phyloP scores from a whole-genome alignment of 2,888 invertebrate species.

The Linyphia triangularis region DNA sequence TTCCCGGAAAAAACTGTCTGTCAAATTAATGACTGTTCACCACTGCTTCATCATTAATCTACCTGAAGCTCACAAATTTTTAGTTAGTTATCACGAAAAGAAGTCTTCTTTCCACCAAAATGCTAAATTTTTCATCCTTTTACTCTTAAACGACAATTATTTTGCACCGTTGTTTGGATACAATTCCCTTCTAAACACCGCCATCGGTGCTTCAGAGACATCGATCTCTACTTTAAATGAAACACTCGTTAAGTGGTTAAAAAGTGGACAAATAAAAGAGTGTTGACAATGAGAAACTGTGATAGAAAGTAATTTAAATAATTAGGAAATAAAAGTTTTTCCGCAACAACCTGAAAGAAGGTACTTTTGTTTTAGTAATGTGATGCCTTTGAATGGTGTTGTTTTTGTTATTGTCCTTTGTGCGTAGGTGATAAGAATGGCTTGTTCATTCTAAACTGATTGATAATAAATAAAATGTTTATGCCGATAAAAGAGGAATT shows the following conservation, averaged over 20 bases:
- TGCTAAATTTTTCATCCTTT: neutral
- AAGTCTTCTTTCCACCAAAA: neutral
- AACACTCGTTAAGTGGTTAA: conserved; percentile 38
- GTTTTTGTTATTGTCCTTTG: no score
- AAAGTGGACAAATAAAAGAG: conserved; percentile 38
- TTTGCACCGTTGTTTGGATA: neutral
- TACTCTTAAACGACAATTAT: no score
- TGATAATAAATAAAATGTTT: no score
- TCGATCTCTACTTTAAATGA: conserved; percentile 20
- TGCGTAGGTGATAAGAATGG: neutral
- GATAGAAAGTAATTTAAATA: conserved; percentile 50
- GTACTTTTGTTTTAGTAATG: neutral
- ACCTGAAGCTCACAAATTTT: neutral
- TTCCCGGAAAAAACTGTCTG: neutral
- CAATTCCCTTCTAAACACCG: neutral
- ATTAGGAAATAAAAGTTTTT: conserved; percentile 47
- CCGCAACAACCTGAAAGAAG: neutral
- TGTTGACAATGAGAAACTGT: neutral
- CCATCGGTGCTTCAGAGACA: neutral
- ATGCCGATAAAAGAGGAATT: no score
- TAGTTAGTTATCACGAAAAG: neutral
- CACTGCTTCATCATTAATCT: neutral
- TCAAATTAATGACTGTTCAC: neutral
- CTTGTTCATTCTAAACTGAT: neutral
- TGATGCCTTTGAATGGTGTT: no score